Base-by-base conservation (phyloP, 2,113 vertebrate genomes). In the Cinclus mexicanus region DNA sequence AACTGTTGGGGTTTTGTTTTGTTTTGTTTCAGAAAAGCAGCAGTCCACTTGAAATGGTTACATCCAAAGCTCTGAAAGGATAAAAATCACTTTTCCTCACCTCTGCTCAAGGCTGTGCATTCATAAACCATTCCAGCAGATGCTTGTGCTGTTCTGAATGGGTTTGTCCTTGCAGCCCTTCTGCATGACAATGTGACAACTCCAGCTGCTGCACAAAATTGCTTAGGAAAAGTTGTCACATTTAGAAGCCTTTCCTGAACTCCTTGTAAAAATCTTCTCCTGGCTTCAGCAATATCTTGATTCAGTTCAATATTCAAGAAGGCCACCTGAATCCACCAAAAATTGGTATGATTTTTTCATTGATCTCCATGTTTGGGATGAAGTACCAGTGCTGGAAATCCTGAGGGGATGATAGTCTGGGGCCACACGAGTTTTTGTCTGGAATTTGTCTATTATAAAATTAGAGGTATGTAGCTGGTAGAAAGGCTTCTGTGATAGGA, bases 31-130 rank as follows among this genome's bases (percentile, higher is more conserved):
- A 4, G 61, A 47, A 84, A 87, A 81, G 52, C 75, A 92, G 28
- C 18, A 56, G 52, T 68, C 74, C 37, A 26, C 41, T 91, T 79
- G 64, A 91, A 89, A 69, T 1, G 3, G 44, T 78, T 75, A 31
- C 35, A 89, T 56, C 10, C 33, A 56, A 63, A 29, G n/a, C 41
- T 87, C 24, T 65, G 46, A 65, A 90, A 70, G 24, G 56, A 82
- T 79, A 61, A 88, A 88, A 94, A 89, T 75, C n/a, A n/a, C 49
- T 84, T 92, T 83, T 37, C 31, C 20, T 94, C 69, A 59, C 80
- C 44, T 87, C 77, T 95, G 18, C 77, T 90, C 60, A 56, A 68
- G 81, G 41, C 56, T 81, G 50, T 49, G 29, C 39, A 35, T 65
- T 72, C 14, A 3, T 60, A 79, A 93, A 76, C 28, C 50, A 39